Evolutionary conservation across 2,888 invertebrate species (phyloP).

Genomic region (Arge pagana): DNA sequence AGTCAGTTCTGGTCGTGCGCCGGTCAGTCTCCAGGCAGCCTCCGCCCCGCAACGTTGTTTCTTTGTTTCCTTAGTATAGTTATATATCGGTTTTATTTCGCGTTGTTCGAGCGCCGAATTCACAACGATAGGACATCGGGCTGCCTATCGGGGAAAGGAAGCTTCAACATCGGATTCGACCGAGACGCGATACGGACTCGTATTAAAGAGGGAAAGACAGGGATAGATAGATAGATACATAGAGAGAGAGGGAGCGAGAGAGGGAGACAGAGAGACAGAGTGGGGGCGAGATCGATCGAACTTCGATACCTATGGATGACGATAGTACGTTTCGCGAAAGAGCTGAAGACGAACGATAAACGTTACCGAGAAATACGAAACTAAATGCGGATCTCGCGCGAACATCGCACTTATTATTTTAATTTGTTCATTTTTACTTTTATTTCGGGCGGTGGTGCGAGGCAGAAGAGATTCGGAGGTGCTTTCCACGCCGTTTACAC

Average conservation of each 20-base stretch:
- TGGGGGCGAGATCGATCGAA: background rate
- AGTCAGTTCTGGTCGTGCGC: background rate
- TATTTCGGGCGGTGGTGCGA: slow-evolving; percentile 49
- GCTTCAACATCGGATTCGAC: too few species aligned
- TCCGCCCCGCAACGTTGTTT: slow-evolving; percentile 47
- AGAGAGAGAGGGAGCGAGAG: background rate
- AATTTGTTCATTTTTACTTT: slow-evolving; percentile 45
- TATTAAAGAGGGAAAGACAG: too few species aligned
- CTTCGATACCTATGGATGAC: too few species aligned
- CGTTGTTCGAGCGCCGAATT: too few species aligned
- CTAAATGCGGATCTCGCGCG: slow-evolving; percentile 46
- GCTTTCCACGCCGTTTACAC: too few species aligned
- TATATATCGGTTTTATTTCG: slow-evolving; percentile 23
- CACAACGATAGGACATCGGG: too few species aligned
- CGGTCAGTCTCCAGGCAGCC: slow-evolving; percentile 49
- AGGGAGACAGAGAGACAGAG: background rate
- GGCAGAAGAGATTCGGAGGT: too few species aligned
- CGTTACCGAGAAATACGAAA: slow-evolving; percentile 7
- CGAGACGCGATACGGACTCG: too few species aligned
- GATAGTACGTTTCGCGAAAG: too few species aligned
- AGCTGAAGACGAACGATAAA: background rate
- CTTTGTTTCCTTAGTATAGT: slow-evolving; percentile 53
- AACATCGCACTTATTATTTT: slow-evolving; percentile 48
- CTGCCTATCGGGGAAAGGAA: too few species aligned
- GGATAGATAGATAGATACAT: too few species aligned